Evolutionary conservation across 2,888 invertebrate genomes (phyloP).

Genomic region (Trissolcus brochymenae): DNA sequence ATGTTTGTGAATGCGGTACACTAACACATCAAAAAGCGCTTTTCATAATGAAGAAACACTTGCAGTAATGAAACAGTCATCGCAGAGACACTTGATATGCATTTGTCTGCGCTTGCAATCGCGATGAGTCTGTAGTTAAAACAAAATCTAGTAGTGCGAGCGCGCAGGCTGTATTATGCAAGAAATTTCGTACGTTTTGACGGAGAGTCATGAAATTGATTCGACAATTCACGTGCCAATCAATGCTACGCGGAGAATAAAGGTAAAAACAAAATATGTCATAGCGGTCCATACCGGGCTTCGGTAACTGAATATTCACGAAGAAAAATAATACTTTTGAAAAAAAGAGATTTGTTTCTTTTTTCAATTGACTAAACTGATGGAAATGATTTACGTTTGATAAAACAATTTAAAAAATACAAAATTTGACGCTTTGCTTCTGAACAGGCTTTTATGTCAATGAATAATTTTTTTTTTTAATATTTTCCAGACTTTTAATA

Average conservation of each 20-base stretch:
- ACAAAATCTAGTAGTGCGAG: conserved; percentile 4
- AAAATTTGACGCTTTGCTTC: no score
- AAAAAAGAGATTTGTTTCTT: no score
- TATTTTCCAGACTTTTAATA: no score
- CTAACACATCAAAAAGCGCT: background rate
- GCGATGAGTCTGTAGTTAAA: conserved; percentile 4
- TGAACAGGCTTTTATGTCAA: no score
- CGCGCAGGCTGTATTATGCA: conserved; percentile 60
- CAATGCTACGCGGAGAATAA: conserved; percentile 82
- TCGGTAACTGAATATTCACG: conserved; percentile 3
- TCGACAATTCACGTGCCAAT: conserved; percentile 70
- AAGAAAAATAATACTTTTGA: background rate
- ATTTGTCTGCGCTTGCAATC: conserved; percentile 11
- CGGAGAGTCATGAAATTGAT: conserved; percentile 72
- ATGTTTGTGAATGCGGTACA: background rate
- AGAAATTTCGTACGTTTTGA: conserved; percentile 67
- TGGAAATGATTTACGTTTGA: no score
- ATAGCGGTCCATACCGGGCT: background rate
- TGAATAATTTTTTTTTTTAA: no score
- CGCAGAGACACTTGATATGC: conserved; percentile 16
- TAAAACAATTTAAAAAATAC: no score
- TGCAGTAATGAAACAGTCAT: conserved; percentile 17
- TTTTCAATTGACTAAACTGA: no score
- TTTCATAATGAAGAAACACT: conserved; percentile 32
- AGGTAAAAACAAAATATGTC: conserved; percentile 77